Evolutionary conservation across 1,140 invertebrate genomes (phyloP).

Genomic region (Nebria ingens): DNA sequence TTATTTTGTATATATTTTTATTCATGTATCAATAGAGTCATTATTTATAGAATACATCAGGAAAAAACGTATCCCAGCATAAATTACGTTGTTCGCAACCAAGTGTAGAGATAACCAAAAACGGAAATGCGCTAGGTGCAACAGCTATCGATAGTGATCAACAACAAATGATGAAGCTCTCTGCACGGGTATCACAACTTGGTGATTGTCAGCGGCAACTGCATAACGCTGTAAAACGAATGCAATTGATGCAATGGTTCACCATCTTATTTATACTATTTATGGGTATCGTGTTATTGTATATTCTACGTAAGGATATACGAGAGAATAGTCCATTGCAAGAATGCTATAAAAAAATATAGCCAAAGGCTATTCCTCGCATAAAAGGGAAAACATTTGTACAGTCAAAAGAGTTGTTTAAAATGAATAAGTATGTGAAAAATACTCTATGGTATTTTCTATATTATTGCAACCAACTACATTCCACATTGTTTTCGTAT

Average conservation of each 20-base stretch:
- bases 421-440: neutral
- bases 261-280: constrained; percentile 21
- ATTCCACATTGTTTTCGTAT: neutral
- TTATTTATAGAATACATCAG: constrained; percentile 24
- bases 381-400: neutral
- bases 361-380: neutral
- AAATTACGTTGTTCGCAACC: constrained; percentile 36
- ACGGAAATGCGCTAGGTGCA: constrained; percentile 20
- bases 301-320: constrained; percentile 12
- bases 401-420: neutral
- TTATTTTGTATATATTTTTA: too few species aligned
- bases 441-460: neutral
- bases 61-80: constrained; percentile 37
- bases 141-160: neutral
- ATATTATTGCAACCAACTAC: neutral
- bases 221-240: constrained; percentile 18
- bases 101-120: constrained; percentile 21
- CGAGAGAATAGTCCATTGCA: neutral
- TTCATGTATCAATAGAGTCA: too few species aligned
- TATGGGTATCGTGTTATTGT: constrained; percentile 18
- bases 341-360: neutral
- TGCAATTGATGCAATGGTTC: constrained; percentile 21
- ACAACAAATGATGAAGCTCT: constrained; percentile 15
- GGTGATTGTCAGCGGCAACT: constrained; percentile 21
- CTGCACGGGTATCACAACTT: constrained; percentile 18